Evolutionary conservation across 2,888 invertebrate genomes (phyloP), one percentile per base, ranked within the genome.

Genomic region (Empis stercorea): DNA sequence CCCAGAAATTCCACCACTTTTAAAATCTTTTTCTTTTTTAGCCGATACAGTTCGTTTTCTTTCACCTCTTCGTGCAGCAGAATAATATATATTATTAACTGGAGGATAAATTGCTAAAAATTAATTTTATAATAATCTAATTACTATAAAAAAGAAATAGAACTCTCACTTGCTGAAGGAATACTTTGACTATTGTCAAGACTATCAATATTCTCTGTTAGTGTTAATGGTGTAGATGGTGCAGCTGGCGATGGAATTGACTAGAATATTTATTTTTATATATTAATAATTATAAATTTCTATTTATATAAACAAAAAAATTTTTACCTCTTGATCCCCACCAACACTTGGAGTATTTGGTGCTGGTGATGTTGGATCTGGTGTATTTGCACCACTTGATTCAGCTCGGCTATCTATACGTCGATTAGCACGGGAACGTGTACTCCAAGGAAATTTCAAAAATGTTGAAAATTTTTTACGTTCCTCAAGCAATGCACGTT

Each of bases 351-450:
- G 58, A 40, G 64, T 56, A 49, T 62, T 61, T 30, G 66, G 61
- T 6, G 64, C 66, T 4, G 80, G 81, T 43, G 80, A 80, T 66
- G 78, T 75, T 27, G 78, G 78, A 71, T 81, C 81, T 57, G 82
- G 83, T n/a, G 82, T 83, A 62, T 83, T 84, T 41, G 80, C 78
- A 15, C 82, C 82, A 62, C 81, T 81, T 14, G 78, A 78, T 55
- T 79, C 79, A 3, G 81, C 80, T 41, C 79, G 70, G 59, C 81
- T 81, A 56, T 83, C 82, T 16, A 76, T 75, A 34, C 82, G 75
- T 51, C 80, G 75, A 64, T 75, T 78, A 3, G 78, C 75, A 16
- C 81, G 73, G 32, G 76, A 71, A 38, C 68, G 60, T 32, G 72
- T 70, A 49, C 64, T 67, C 59, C 64, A 67, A 1, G 70, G 71